phyloP scores from a whole-genome alignment of 1,140 invertebrate species.

The Zelostemma sp. region DNA sequence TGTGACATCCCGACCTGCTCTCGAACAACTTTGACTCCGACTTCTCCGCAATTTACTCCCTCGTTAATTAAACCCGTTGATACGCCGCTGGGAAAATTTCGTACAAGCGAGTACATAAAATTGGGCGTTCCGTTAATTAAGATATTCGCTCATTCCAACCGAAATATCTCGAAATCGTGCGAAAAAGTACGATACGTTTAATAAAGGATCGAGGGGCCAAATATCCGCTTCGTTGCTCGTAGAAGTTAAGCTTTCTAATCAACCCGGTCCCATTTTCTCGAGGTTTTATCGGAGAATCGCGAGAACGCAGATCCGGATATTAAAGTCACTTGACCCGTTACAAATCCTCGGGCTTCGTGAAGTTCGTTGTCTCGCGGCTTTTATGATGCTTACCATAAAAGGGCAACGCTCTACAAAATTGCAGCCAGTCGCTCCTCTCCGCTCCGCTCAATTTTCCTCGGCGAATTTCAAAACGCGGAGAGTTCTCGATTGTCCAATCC shows the following conservation, averaged over 20 bases:
- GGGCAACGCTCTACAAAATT: slow-evolving; percentile 32
- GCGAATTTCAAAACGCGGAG: slow-evolving; percentile 24
- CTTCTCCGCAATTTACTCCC: slow-evolving; percentile 28
- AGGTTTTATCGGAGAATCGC: slow-evolving; percentile 34
- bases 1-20: slow-evolving; percentile 13
- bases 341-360: slow-evolving; percentile 42
- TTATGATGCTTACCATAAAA: slow-evolving; percentile 41
- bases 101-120: not conserved
- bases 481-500: slow-evolving; percentile 25
- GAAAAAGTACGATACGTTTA: too few species aligned
- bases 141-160: too few species aligned
- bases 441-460: slow-evolving; percentile 1
- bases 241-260: too few species aligned
- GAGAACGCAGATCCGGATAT: slow-evolving; percentile 24
- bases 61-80: slow-evolving; percentile 19
- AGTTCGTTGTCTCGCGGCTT: slow-evolving; percentile 43
- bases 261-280: too few species aligned
- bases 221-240: too few species aligned
- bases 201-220: too few species aligned
- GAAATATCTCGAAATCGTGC: too few species aligned
- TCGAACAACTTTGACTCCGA: slow-evolving; percentile 26
- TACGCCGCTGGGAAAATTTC: too few species aligned
- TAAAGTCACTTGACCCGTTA: slow-evolving; percentile 36
- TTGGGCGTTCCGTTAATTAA: too few species aligned
- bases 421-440: slow-evolving; percentile 13